phyloP scores from a whole-genome alignment of 1,140 invertebrate genomes.

The Phenacoccus solenopsis region DNA sequence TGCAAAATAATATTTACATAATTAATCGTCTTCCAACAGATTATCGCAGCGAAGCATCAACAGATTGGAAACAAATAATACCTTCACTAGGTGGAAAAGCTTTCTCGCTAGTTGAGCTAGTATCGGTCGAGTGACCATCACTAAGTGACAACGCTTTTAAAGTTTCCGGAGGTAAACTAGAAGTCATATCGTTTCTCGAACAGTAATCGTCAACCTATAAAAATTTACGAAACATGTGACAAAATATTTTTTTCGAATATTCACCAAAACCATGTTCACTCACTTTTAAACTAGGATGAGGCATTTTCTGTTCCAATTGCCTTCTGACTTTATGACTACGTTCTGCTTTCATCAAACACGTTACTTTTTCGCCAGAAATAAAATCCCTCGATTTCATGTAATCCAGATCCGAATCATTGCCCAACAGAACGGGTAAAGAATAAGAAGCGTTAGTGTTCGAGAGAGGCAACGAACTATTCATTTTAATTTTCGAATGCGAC shows the following conservation, averaged over 20 bases:
- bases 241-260: neutral
- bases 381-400: conserved; percentile 6
- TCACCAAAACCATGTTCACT: neutral
- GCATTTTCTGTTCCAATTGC: conserved; percentile 22
- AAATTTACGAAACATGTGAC: too few relatives aligned
- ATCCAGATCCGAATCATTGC: neutral
- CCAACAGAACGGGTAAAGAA: conserved; percentile 22
- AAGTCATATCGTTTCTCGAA: neutral
- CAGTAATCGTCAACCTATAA: neutral
- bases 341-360: conserved; percentile 34
- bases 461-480: conserved; percentile 35
- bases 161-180: conserved; percentile 19
- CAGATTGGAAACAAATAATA: too few relatives aligned
- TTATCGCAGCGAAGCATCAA: too few relatives aligned
- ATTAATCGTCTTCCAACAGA: neutral
- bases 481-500: conserved; percentile 29
- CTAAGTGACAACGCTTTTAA: conserved; percentile 26
- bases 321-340: conserved; percentile 27
- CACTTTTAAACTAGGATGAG: conserved; percentile 6
- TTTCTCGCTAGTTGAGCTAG: conserved; percentile 21
- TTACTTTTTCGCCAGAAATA: conserved; percentile 38
- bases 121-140: conserved; percentile 42
- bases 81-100: conserved; percentile 6
- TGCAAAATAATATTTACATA: conserved; percentile 31
- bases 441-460: conserved; percentile 34